Conservation (phyloP, 2,888 invertebrate species). For the Patella ulyssiponensis region DNA sequence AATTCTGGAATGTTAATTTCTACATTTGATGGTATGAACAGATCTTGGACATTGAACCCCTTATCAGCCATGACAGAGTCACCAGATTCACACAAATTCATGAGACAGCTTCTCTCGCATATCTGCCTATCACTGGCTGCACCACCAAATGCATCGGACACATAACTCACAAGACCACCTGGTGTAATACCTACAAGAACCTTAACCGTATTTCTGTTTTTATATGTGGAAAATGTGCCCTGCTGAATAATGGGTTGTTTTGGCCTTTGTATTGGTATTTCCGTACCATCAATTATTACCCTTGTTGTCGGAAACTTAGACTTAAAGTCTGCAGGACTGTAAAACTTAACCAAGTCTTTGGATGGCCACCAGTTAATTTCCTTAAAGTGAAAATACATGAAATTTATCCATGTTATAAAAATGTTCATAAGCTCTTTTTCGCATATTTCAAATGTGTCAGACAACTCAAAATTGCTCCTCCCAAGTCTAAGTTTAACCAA, state of each 20-base stretch:
- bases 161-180: conserved; percentile 22
- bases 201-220: conserved; percentile 28
- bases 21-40: conserved; percentile 37
- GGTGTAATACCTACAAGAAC: conserved; percentile 27
- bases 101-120: conserved; percentile 32
- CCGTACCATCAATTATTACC: conserved; percentile 49
- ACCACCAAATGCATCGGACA: conserved; percentile 33
- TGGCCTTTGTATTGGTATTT: conserved; percentile 37
- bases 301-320: conserved; percentile 42
- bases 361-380: conserved; percentile 42
- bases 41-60: conserved; percentile 26
- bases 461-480: conserved; percentile 35
- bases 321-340: conserved; percentile 40
- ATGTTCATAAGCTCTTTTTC: conserved; percentile 37
- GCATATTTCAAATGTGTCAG: conserved; percentile 36
- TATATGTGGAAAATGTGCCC: neutral
- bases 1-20: conserved; percentile 42
- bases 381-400: conserved; percentile 41
- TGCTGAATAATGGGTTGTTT: neutral
- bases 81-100: conserved; percentile 33
- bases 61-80: conserved; percentile 39
- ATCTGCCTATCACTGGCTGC: conserved; percentile 43
- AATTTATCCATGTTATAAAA: conserved; percentile 41
- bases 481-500: conserved; percentile 35
- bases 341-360: conserved; percentile 37